Base-by-base conservation (phyloP, 2,888 invertebrate genomes). In the Galerucella calmariensis region DNA sequence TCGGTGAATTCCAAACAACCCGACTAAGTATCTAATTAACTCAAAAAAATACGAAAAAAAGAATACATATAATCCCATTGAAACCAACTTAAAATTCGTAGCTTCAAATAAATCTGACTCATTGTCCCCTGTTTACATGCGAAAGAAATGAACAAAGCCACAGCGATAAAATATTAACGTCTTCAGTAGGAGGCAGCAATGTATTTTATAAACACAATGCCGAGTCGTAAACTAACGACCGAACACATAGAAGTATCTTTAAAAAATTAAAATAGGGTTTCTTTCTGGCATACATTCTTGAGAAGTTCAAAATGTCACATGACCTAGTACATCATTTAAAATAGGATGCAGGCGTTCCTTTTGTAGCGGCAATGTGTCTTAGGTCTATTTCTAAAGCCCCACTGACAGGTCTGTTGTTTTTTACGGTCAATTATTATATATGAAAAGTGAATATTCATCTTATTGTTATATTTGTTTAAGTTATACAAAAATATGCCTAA, bases 81-180 rank as follows among this genome's bases (percentile, higher is more conserved):
- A 76, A 67, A 61, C 58, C 62, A 66, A 75, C 61, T 73, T 73
- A 58, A 70, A 76, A 70, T 73, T 73, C 71, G 66, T 46, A 58
- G 68, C 61, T 51, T 71, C 68, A 69, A 73, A 78, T 78, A 74
- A 78, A 78, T 76, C 74, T 71, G 51, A 41, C 70, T 63, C 73
- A 67, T 78, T 71, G 76, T 78, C 69, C 20, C 65, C 69, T 70
- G 71, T 75, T 74, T 68, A 71, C 71, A 71, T 62, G 71, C 67
- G 65, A 71, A 74, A 68, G 69, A 76, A 77, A 75, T 73, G 75
- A 79, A 77, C 76, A 78, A 76, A 77, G 77, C 74, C 72, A 72
- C 69, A 59, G 68, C 75, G 68, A 73, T 79, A 77, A 79, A 78
- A 79, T 79, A 79, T 78, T 78, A 77, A 77, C 75, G 79, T 79